These are phyloP conservation scores for Schrankia costaestrigalis DNA, from an alignment of 2,888 invertebrate species.

Conservation along the genomic window DNA sequence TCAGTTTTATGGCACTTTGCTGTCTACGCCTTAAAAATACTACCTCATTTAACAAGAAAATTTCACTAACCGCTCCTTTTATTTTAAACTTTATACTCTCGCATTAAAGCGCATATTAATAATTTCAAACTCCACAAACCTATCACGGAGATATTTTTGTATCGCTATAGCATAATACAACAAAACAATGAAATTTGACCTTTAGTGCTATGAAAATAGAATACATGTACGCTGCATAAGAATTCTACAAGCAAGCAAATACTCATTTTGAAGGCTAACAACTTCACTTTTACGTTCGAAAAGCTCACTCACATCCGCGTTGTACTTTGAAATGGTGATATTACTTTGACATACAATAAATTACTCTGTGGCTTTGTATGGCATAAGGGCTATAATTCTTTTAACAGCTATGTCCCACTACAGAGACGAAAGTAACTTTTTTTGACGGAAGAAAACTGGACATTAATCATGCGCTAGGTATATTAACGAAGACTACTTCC, in stretches of 20 bases:
- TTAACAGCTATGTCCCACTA: too few relatives aligned
- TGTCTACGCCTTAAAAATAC: conserved; percentile 16
- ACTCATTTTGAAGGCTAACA: conserved; percentile 61
- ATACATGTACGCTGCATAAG: conserved; percentile 15
- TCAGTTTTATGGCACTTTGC: conserved; percentile 17
- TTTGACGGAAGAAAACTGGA: too few relatives aligned
- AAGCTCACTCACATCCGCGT: conserved; percentile 67
- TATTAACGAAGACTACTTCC: too few relatives aligned
- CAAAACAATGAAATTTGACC: conserved; percentile 6
- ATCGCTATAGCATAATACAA: conserved; percentile 8
- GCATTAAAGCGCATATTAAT: neutral
- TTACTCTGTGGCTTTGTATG: conserved; percentile 22
- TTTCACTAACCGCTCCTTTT: neutral
- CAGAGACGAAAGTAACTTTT: too few relatives aligned
- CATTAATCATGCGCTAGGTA: too few relatives aligned
- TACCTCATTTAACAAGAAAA: conserved; percentile 19
- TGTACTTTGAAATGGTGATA: conserved; percentile 37
- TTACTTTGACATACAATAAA: conserved; percentile 25
- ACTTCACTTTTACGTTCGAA: conserved; percentile 61
- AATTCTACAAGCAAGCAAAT: conserved; percentile 37
- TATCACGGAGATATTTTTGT: conserved; percentile 11
- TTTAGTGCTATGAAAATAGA: conserved; percentile 16
- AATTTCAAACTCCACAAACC: conserved; percentile 14
- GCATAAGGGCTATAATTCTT: too few relatives aligned
- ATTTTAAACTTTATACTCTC: conserved; percentile 6